These are phyloP conservation scores for Scaptomyza caliginosa DNA, from an alignment of 2,888 invertebrate genomes.

Conservation along the genomic window DNA sequence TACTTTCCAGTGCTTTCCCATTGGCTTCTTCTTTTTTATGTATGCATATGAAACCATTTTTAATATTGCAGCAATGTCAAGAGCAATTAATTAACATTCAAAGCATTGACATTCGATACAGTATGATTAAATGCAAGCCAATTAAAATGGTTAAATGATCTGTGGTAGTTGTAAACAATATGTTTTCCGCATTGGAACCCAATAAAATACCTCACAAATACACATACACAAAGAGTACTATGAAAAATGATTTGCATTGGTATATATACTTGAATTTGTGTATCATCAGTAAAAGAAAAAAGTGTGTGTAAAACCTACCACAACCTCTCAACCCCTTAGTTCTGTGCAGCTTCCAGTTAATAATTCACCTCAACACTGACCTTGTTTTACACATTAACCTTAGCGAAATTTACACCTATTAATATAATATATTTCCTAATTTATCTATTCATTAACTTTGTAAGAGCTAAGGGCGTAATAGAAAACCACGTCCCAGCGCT, in stretches of 20 bases:
- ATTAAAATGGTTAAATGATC: constrained; percentile 33
- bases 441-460: not conserved
- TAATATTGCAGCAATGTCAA: constrained; percentile 56
- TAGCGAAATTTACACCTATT: not conserved
- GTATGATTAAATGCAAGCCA: constrained; percentile 23
- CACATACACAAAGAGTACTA: not conserved
- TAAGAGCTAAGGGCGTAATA: not conserved
- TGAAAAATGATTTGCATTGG: not conserved
- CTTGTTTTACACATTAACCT: not conserved
- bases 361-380: not conserved
- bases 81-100: constrained; percentile 49
- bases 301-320: not conserved
- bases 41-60: constrained; percentile 32
- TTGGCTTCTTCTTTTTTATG: not conserved
- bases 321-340: not conserved
- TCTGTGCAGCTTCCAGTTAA: not conserved
- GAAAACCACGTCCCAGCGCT: not conserved
- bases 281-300: not conserved
- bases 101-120: constrained; percentile 65
- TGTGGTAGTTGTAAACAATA: constrained; percentile 12
- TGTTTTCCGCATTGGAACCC: constrained; percentile 32
- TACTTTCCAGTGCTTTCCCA: not conserved
- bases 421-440: not conserved
- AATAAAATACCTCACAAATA: not conserved
- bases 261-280: not conserved